Evolutionary conservation across 2,797 vertebrate species (phyloP).

Genomic region (Oceanodroma leucorhoa): DNA sequence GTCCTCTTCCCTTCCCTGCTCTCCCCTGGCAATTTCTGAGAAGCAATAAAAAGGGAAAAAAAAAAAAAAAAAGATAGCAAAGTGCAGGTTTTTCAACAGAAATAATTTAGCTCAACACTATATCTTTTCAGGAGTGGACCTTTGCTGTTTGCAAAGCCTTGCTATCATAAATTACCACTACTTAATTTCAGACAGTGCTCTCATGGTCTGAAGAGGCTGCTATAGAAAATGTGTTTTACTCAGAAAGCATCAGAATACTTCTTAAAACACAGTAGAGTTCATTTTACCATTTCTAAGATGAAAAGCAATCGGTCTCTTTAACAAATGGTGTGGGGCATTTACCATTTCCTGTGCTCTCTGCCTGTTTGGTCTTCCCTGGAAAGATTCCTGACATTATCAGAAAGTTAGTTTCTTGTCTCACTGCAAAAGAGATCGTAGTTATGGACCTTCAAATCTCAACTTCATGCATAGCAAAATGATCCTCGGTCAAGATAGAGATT

Average conservation of each 20-base stretch:
- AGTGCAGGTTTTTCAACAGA: background rate
- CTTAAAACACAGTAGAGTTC: background rate
- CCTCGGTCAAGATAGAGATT: background rate
- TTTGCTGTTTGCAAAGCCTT: constrained; percentile 14
- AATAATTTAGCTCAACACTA: background rate
- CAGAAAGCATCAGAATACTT: background rate
- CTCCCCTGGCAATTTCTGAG: background rate
- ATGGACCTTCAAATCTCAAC: background rate
- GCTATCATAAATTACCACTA: background rate
- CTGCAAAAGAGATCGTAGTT: background rate
- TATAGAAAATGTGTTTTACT: background rate
- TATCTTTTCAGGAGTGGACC: background rate
- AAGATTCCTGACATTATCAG: background rate
- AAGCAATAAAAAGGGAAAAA: background rate
- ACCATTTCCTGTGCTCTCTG: background rate
- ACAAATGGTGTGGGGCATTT: background rate
- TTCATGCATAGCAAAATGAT: background rate
- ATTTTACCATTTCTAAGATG: background rate
- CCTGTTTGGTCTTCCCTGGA: background rate
- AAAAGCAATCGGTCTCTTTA: background rate
- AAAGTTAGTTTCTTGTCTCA: background rate
- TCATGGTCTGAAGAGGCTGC: background rate
- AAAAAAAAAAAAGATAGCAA: background rate
- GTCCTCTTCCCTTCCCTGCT: background rate
- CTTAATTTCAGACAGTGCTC: background rate